A percentile compares a stretch with the other conserved stretches of the same genome.
Evolutionary conservation across 2,797 vertebrate genomes (phyloP).

Genomic region (Valencia hispanica): DNA sequence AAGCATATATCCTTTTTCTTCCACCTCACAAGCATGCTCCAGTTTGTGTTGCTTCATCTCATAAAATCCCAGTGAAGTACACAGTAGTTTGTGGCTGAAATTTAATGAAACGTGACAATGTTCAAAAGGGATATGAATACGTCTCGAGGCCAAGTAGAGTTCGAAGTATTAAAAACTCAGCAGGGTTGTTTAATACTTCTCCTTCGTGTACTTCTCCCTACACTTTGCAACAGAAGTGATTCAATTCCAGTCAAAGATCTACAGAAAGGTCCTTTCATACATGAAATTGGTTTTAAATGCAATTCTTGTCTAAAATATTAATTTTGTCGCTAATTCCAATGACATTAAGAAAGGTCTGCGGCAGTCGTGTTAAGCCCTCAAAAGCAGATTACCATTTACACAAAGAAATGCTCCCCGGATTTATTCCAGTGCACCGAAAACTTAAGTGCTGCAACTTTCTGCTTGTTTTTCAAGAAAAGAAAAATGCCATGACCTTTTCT

Average conservation of each 20-base stretch:
- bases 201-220: not conserved
- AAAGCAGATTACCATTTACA: slow-evolving; percentile 55
- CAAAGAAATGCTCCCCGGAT: slow-evolving; percentile 46
- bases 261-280: not conserved
- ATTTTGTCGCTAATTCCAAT: slow-evolving; percentile 34
- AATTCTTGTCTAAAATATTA: slow-evolving; percentile 21
- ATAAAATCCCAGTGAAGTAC: not conserved
- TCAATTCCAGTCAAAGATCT: not conserved
- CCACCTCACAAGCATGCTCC: not conserved
- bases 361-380: slow-evolving; percentile 36
- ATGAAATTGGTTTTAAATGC: slow-evolving; percentile 27
- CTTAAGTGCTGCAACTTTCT: slow-evolving; percentile 41
- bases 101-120: not conserved
- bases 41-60: not conserved
- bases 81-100: not conserved
- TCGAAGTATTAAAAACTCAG: slow-evolving; percentile 15
- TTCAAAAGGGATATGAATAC: not conserved
- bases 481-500: slow-evolving; percentile 51
- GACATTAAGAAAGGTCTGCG: slow-evolving; percentile 51
- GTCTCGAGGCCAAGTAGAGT: not conserved
- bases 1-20: not conserved
- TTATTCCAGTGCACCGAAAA: slow-evolving; percentile 44
- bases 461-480: slow-evolving; percentile 47
- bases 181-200: slow-evolving; percentile 12
- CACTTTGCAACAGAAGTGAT: slow-evolving; percentile 6